These are phyloP conservation scores for Ruditapes philippinarum DNA, from an alignment of 1,140 invertebrate species.

Conservation along the genomic window DNA sequence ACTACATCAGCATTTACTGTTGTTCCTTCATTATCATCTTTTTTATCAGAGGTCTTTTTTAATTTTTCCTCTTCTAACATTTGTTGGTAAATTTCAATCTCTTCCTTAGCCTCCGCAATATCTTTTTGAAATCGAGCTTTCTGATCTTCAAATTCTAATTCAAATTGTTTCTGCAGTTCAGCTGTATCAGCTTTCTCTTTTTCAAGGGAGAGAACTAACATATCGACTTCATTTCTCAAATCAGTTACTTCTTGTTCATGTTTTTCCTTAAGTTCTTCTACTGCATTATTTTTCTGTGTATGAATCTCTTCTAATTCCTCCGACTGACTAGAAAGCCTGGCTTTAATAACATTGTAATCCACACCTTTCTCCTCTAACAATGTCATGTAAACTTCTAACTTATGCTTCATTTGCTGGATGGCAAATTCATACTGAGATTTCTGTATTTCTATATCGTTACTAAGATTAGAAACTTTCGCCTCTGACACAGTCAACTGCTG, in stretches of 20 bases:
- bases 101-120: slow-evolving; percentile 43
- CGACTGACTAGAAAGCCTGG: slow-evolving; percentile 18
- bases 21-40: neutral
- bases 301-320: neutral
- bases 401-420: slow-evolving; percentile 47
- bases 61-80: slow-evolving; percentile 47
- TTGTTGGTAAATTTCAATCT: slow-evolving; percentile 59
- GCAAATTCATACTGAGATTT: slow-evolving; percentile 54
- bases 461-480: slow-evolving; percentile 26
- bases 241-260: slow-evolving; percentile 46
- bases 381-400: slow-evolving; percentile 45
- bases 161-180: slow-evolving; percentile 52
- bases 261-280: slow-evolving; percentile 53
- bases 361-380: slow-evolving; percentile 56
- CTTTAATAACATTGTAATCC: slow-evolving; percentile 45
- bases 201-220: slow-evolving; percentile 55
- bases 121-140: slow-evolving; percentile 39
- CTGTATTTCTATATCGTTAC: slow-evolving; percentile 39
- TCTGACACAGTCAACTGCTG: slow-evolving; percentile 14
- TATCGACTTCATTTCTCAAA: slow-evolving; percentile 48
- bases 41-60: neutral
- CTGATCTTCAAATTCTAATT: slow-evolving; percentile 31
- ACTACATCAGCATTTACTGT: neutral
- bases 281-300: slow-evolving; percentile 6
- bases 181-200: slow-evolving; percentile 17